Percentiles rank a stretch among this genome's conserved stretches.
Conservation (phyloP, 53 echinoderm and acorn worm species). For the Crossaster papposus region DNA sequence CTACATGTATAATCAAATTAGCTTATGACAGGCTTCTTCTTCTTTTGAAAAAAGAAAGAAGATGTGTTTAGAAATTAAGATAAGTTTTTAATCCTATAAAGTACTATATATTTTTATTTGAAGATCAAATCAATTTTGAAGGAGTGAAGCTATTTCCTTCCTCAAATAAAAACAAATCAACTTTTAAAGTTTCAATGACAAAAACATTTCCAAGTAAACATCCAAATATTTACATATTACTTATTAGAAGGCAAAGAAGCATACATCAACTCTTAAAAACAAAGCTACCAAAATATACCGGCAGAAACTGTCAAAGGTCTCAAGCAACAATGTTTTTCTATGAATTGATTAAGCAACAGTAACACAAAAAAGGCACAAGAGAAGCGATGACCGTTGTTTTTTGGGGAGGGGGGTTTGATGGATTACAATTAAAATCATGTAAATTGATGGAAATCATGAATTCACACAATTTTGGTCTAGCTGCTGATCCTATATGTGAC, state of each 20-base stretch:
- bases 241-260: slow-evolving; percentile 7
- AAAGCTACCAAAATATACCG: neutral
- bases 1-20: too few species aligned
- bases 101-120: too few species aligned
- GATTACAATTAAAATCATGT: neutral
- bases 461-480: neutral
- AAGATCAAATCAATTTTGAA: neutral
- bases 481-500: neutral
- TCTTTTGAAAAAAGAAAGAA: too few species aligned
- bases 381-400: neutral
- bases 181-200: neutral
- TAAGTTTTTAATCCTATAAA: too few species aligned
- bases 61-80: too few species aligned
- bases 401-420: too few species aligned
- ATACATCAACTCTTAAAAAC: neutral
- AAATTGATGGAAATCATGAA: neutral
- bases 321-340: too few species aligned
- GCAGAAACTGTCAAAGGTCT: too few species aligned
- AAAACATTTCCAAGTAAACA: neutral
- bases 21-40: too few species aligned
- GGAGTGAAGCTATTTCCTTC: too few species aligned
- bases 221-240: slow-evolving; percentile 1
- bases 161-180: neutral
- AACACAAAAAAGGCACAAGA: neutral
- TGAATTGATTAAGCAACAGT: too few species aligned